Conservation (phyloP, 2,113 vertebrate genomes). For the Triplophysa tibetana region DNA sequence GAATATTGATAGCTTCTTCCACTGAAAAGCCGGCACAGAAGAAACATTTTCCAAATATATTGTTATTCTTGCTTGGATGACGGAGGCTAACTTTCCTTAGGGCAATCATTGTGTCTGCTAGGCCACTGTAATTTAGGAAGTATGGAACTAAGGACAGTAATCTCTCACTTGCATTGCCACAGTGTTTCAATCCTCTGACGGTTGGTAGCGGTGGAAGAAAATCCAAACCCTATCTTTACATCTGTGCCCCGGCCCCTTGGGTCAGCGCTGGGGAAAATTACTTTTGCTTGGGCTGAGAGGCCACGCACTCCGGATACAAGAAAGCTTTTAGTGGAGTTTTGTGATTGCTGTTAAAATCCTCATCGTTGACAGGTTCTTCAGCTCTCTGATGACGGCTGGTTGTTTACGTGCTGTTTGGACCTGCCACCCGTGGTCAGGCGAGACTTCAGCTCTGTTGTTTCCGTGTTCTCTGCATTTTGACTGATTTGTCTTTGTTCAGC, state of each 20-base stretch:
- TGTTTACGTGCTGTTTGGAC: conserved; percentile 19
- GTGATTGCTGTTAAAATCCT: conserved; percentile 23
- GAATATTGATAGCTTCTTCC: background rate
- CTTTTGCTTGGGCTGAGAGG: conserved; percentile 25
- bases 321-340: conserved; percentile 38
- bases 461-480: background rate
- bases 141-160: conserved; percentile 5
- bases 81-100: conserved; percentile 16
- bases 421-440: conserved; percentile 21
- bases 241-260: conserved; percentile 10
- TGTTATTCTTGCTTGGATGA: conserved; percentile 9
- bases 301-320: conserved; percentile 12
- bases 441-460: conserved; percentile 23
- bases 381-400: background rate
- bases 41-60: background rate
- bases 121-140: conserved; percentile 17
- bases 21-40: background rate
- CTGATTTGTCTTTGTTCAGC: conserved; percentile 41
- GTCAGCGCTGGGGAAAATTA: conserved; percentile 30
- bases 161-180: conserved; percentile 11
- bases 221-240: conserved; percentile 39
- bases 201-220: conserved; percentile 13
- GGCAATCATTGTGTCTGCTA: background rate
- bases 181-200: conserved; percentile 17
- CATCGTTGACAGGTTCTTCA: conserved; percentile 32